These are phyloP conservation scores for Calycopis cecrops DNA, from an alignment of 1,140 invertebrate genomes.

Conservation along the genomic window DNA sequence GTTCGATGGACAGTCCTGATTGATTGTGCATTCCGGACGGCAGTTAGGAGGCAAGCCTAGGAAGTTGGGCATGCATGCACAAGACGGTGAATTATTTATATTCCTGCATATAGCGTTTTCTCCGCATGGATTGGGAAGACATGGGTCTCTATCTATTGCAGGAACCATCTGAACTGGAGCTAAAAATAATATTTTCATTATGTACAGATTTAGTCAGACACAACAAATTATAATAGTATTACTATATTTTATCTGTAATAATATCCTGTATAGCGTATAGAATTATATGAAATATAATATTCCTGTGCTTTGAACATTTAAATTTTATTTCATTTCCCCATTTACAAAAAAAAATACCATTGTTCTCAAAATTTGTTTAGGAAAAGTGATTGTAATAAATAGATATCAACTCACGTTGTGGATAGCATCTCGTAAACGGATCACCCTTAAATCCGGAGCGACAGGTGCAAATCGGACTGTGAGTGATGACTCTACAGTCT, in stretches of 20 bases:
- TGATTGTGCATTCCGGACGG: slow-evolving; percentile 80
- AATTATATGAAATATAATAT: no score
- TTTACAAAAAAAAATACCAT: no score
- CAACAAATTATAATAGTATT: slow-evolving; percentile 7
- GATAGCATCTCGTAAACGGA: slow-evolving; percentile 75
- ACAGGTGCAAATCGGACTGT: slow-evolving; percentile 78
- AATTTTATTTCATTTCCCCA: no score
- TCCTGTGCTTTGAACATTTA: no score
- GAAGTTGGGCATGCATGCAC: slow-evolving; percentile 77
- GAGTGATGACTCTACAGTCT: slow-evolving; percentile 84
- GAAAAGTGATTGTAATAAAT: neutral
- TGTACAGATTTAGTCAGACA: slow-evolving; percentile 20
- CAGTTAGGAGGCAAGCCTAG: slow-evolving; percentile 80
- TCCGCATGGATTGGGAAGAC: slow-evolving; percentile 80
- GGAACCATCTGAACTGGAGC: slow-evolving; percentile 59
- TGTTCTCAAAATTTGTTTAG: no score
- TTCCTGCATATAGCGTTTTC: slow-evolving; percentile 79
- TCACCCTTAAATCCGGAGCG: slow-evolving; percentile 70
- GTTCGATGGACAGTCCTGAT: slow-evolving; percentile 78
- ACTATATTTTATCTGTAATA: no score
- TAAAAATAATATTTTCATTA: slow-evolving; percentile 39
- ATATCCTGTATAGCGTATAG: no score
- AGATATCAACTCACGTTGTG: slow-evolving; percentile 63
- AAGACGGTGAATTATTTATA: slow-evolving; percentile 75
- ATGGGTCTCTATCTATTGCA: slow-evolving; percentile 65